Conservation (phyloP, 2,888 invertebrate genomes). For the Luffia ferchaultella region DNA sequence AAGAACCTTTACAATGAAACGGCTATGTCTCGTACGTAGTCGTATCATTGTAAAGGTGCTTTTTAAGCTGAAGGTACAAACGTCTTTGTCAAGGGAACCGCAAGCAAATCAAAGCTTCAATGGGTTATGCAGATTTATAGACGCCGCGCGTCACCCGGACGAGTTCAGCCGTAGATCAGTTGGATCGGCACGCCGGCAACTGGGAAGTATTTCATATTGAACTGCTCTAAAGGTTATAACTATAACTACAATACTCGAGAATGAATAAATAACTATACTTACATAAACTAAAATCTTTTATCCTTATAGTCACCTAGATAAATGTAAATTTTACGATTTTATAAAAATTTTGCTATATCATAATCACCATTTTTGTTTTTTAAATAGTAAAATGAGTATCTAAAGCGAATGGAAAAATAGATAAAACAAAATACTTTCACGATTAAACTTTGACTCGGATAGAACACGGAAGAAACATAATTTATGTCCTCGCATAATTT, state of each 20-base stretch:
- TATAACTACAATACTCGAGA: neutral
- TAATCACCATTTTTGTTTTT: neutral
- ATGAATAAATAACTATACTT: neutral
- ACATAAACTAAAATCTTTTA: neutral
- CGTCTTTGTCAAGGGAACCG: conserved; percentile 24
- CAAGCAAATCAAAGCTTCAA: conserved; percentile 28
- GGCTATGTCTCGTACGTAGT: neutral
- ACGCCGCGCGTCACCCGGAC: conserved; percentile 16
- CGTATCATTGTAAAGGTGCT: too few species aligned
- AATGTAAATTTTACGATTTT: neutral
- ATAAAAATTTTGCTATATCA: neutral
- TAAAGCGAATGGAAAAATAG: neutral
- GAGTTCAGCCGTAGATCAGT: conserved; percentile 11
- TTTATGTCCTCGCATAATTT: neutral
- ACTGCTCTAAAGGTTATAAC: neutral
- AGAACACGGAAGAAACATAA: neutral
- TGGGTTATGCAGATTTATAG: conserved; percentile 32
- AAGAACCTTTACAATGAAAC: neutral
- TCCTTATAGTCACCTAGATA: neutral
- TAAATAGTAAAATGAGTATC: neutral
- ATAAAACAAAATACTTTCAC: neutral
- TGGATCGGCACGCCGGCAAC: conserved; percentile 21
- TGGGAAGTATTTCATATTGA: neutral
- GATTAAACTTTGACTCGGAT: neutral
- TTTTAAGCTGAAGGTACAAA: conserved; percentile 21